Evolutionary conservation across 2,888 invertebrate species (phyloP).

Genomic region (Drosophila falleni): DNA sequence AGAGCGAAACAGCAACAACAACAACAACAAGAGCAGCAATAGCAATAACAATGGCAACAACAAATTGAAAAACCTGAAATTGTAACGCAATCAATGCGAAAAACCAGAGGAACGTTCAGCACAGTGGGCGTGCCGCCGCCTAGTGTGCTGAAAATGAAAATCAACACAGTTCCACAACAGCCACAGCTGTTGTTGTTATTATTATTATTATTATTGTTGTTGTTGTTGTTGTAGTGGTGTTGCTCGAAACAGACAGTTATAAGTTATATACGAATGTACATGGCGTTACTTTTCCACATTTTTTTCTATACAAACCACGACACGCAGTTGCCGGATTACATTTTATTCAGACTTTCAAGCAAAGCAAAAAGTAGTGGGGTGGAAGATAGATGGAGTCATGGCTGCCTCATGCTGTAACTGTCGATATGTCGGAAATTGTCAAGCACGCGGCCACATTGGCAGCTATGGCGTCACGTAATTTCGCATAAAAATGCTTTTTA

Average conservation of each 20-base stretch:
- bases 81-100: slow-evolving; percentile 81
- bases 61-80: slow-evolving; percentile 76
- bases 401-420: slow-evolving; percentile 47
- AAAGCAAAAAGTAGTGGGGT: slow-evolving; percentile 6
- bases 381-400: slow-evolving; percentile 15
- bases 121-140: slow-evolving; percentile 57
- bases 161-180: slow-evolving; percentile 63
- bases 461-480: slow-evolving; percentile 61
- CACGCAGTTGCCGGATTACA: slow-evolving; percentile 68
- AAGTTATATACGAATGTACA: slow-evolving; percentile 46
- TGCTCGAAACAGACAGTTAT: slow-evolving; percentile 53
- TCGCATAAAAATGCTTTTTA: slow-evolving; percentile 56
- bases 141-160: slow-evolving; percentile 77
- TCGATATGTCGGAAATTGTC: slow-evolving; percentile 79
- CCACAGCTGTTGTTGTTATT: slow-evolving; percentile 44
- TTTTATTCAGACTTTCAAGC: slow-evolving; percentile 61
- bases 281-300: slow-evolving; percentile 14
- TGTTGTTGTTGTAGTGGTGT: slow-evolving; percentile 8
- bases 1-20: slow-evolving; percentile 16
- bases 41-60: slow-evolving; percentile 21
- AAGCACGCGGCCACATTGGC: slow-evolving; percentile 45
- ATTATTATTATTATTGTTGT: slow-evolving; percentile 9
- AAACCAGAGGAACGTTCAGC: slow-evolving; percentile 50
- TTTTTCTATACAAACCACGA: slow-evolving; percentile 14
- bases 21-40: slow-evolving; percentile 4